phyloP scores from a whole-genome alignment of 2,888 invertebrate species.

The Drosophila koepferae region DNA sequence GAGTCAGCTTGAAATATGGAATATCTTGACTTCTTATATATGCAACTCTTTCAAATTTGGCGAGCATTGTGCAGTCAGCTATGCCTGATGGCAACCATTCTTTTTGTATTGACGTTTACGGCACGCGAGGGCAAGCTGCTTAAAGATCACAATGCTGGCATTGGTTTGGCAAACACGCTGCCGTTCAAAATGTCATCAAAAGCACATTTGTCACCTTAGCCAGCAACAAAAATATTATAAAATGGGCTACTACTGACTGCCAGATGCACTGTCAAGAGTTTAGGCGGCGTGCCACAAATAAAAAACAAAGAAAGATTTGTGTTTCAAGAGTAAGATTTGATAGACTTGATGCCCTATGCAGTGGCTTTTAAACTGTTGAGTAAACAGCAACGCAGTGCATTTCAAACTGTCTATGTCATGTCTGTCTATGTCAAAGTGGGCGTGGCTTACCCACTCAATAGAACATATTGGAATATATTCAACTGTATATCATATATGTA shows the following conservation, averaged over 20 bases:
- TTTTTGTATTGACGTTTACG: constrained; percentile 20
- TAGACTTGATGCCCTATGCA: not conserved
- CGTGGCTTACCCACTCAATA: not conserved
- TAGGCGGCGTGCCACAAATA: too few species aligned
- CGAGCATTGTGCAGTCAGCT: not conserved
- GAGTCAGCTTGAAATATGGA: not conserved
- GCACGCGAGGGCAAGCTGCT: constrained; percentile 12
- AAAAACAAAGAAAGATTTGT: too few species aligned
- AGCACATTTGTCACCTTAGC: constrained; percentile 63
- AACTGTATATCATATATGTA: too few species aligned
- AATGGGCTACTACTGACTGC: not conserved
- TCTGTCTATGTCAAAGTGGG: not conserved
- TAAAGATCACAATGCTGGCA: constrained; percentile 7
- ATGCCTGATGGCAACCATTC: not conserved
- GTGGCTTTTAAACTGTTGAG: not conserved
- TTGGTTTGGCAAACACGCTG: constrained; percentile 3
- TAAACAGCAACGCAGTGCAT: not conserved
- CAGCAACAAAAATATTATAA: not conserved
- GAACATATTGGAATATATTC: not conserved
- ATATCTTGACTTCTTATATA: not conserved
- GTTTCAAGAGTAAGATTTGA: not conserved
- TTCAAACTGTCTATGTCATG: not conserved
- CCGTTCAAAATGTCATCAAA: constrained; percentile 71
- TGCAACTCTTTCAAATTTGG: too few species aligned
- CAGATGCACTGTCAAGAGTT: not conserved